These are phyloP conservation scores for Gallinago media DNA, from an alignment of 2,113 vertebrate species.

Conservation along the genomic window DNA sequence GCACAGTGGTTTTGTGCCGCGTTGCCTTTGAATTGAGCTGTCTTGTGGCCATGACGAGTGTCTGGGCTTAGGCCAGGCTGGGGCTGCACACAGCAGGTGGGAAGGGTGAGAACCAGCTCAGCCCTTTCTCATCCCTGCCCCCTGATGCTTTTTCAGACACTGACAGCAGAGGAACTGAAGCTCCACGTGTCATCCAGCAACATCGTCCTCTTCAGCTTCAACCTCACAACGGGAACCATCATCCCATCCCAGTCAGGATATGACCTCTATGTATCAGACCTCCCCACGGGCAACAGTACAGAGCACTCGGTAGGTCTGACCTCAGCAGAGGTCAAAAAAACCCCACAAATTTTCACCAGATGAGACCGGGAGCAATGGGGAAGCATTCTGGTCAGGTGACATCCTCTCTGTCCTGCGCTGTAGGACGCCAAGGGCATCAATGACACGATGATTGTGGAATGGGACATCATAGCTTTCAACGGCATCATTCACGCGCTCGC, in stretches of 20 bases:
- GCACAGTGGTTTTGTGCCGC: fast-evolving
- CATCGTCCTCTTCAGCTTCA: conserved; percentile 78
- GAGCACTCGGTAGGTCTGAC: conserved; percentile 35
- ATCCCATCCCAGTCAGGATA: conserved; percentile 84
- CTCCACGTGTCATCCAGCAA: conserved; percentile 87
- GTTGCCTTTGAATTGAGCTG: background rate
- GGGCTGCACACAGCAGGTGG: background rate
- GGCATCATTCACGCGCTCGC: conserved; percentile 92
- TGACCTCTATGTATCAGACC: conserved; percentile 73
- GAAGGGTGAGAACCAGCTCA: background rate
- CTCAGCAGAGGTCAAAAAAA: background rate
- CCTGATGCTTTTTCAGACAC: conserved; percentile 75
- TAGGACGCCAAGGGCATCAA: conserved; percentile 83
- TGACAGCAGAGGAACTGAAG: conserved; percentile 89
- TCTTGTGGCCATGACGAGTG: background rate
- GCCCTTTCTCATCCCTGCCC: background rate
- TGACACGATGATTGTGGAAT: conserved; percentile 79
- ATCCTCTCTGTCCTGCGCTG: background rate
- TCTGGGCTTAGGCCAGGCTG: background rate
- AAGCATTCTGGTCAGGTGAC: background rate
- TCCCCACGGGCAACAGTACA: conserved; percentile 60
- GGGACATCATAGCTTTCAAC: conserved; percentile 91
- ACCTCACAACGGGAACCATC: conserved; percentile 75
- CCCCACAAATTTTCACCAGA: background rate
- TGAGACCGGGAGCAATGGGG: background rate